phyloP scores from a whole-genome alignment of 1,140 invertebrate species.

The Ceratina calcarata region DNA sequence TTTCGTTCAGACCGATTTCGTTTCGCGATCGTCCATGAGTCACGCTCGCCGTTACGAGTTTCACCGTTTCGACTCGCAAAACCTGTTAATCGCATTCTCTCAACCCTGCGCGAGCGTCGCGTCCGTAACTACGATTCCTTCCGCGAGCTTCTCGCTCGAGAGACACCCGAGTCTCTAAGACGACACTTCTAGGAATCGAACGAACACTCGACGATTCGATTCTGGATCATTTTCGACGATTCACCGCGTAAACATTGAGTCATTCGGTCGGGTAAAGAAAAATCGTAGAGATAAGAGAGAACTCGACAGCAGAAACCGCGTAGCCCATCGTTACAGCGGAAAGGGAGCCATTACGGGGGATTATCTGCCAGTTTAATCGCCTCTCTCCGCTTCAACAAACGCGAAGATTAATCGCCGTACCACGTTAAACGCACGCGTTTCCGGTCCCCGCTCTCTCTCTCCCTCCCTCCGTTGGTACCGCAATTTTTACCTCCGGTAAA shows the following conservation, averaged over 20 bases:
- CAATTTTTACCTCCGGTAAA: conserved; percentile 15
- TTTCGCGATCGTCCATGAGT: background rate
- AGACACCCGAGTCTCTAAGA: no score
- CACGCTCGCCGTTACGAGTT: background rate
- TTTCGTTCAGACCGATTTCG: conserved; percentile 6
- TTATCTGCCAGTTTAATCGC: conserved; percentile 35
- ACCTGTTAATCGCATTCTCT: background rate
- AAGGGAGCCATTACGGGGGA: conserved; percentile 25
- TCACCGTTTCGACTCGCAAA: background rate
- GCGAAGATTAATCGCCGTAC: conserved; percentile 33
- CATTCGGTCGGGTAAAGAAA: background rate
- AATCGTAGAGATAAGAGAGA: conserved; percentile 1
- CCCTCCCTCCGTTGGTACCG: background rate
- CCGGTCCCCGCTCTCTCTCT: conserved; percentile 6
- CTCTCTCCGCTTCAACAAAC: conserved; percentile 42
- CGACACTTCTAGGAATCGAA: no score
- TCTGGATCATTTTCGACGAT: no score
- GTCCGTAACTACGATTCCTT: no score
- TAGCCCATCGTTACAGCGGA: conserved; percentile 6
- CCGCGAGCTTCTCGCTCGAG: no score
- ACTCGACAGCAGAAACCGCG: background rate
- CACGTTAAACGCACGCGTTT: conserved; percentile 44
- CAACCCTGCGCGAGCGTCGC: no score
- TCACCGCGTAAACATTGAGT: no score
- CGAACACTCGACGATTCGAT: no score